These are phyloP conservation scores for Drosophila oshimai DNA, from an alignment of 1,140 invertebrate species.

Conservation along the genomic window DNA sequence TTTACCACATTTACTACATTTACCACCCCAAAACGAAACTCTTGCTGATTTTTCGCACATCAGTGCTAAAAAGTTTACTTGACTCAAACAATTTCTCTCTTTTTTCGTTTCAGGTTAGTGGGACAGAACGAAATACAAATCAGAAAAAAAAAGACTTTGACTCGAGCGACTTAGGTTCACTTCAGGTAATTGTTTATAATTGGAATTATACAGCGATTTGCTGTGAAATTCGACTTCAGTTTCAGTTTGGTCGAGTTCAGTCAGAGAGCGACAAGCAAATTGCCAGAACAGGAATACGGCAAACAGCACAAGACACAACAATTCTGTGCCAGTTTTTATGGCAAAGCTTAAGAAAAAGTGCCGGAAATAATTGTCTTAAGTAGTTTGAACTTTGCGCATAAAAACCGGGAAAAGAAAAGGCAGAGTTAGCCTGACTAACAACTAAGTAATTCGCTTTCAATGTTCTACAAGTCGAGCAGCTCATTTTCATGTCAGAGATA, in stretches of 20 bases:
- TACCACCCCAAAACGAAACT: constrained; percentile 21
- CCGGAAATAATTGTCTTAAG: constrained; percentile 77
- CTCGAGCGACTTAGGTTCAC: constrained; percentile 49
- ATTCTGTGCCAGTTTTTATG: constrained; percentile 55
- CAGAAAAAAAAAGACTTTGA: constrained; percentile 37
- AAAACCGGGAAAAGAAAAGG: constrained; percentile 14
- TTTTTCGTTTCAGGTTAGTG: constrained; percentile 61
- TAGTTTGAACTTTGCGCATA: constrained; percentile 69
- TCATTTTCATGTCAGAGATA: constrained; percentile 14
- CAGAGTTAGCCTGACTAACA: constrained; percentile 9
- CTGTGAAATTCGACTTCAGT: constrained; percentile 63
- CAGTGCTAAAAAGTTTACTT: constrained; percentile 56
- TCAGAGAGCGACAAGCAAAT: constrained; percentile 44
- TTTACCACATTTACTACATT: constrained; percentile 20
- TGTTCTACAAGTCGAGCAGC: constrained; percentile 13
- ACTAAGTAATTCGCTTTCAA: constrained; percentile 34
- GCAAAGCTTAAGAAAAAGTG: constrained; percentile 63
- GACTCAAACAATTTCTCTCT: constrained; percentile 57
- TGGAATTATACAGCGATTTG: constrained; percentile 68
- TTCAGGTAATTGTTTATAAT: constrained; percentile 68
- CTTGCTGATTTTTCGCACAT: constrained; percentile 54
- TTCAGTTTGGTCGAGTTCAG: constrained; percentile 25
- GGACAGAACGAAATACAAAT: constrained; percentile 27
- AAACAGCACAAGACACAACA: constrained; percentile 14
- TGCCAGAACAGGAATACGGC: constrained; percentile 36